These are phyloP conservation scores for Pteromalus puparum DNA, from an alignment of 1,140 invertebrate genomes.

Conservation along the genomic window DNA sequence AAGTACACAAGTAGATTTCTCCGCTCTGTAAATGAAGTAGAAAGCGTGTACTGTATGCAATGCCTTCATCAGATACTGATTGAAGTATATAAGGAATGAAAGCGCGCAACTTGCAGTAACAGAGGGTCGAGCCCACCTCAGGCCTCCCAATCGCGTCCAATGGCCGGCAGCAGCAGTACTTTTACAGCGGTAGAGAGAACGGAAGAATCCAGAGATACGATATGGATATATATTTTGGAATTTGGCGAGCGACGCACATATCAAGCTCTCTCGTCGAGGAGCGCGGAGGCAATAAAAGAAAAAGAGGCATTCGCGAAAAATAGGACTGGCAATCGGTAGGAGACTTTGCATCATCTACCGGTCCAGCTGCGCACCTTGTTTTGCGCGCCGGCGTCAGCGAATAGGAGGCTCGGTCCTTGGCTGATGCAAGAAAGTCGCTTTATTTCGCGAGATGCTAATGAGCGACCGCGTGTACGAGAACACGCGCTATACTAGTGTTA, in stretches of 20 bases:
- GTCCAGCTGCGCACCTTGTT: constrained; percentile 65
- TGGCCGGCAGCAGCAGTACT: no score
- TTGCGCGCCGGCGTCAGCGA: constrained; percentile 53
- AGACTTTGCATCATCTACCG: constrained; percentile 73
- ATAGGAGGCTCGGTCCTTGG: constrained; percentile 66
- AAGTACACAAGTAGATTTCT: no score
- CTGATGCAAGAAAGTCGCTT: constrained; percentile 71
- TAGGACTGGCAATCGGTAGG: constrained; percentile 61
- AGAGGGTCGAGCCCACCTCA: background rate
- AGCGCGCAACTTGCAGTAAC: no score
- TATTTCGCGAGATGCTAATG: constrained; percentile 62
- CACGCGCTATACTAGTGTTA: background rate
- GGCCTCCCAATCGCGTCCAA: background rate
- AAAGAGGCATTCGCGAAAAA: background rate
- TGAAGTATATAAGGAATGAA: no score
- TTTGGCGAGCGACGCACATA: no score
- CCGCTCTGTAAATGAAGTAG: no score
- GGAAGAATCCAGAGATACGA: no score
- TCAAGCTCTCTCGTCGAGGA: no score
- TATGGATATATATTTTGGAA: no score
- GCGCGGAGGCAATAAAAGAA: background rate
- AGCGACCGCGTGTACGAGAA: background rate
- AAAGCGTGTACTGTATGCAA: background rate
- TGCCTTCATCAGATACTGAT: background rate
- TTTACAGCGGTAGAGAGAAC: no score